phyloP scores from a whole-genome alignment of 2,888 invertebrate genomes.

The Acanthococcus lagerstroemiae region DNA sequence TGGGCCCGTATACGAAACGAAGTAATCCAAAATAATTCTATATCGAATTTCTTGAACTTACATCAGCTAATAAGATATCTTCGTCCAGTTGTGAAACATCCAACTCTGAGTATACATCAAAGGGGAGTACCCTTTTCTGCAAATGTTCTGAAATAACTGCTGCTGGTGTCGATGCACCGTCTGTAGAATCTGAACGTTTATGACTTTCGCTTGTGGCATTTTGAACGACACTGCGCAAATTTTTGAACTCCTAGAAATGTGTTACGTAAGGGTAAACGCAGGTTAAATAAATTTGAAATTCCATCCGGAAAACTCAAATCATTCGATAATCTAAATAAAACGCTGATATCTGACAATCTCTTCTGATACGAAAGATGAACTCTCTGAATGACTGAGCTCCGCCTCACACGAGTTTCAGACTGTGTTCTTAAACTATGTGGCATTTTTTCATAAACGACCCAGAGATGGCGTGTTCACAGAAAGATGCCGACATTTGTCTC shows the following conservation, averaged over 20 bases:
- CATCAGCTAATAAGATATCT: slow-evolving; percentile 41
- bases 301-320: not conserved
- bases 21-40: too few relatives aligned
- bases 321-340: too few relatives aligned
- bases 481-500: too few relatives aligned
- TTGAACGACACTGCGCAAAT: slow-evolving; percentile 48
- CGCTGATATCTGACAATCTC: too few relatives aligned
- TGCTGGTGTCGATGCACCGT: slow-evolving; percentile 40
- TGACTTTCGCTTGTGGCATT: slow-evolving; percentile 45
- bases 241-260: slow-evolving; percentile 54
- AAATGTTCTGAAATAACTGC: slow-evolving; percentile 48
- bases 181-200: slow-evolving; percentile 40
- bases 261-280: slow-evolving; percentile 29
- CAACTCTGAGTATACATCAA: slow-evolving; percentile 62
- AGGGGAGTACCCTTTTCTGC: slow-evolving; percentile 50
- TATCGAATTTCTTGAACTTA: not conserved
- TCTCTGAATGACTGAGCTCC: too few relatives aligned
- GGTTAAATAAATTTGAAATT: not conserved
- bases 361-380: too few relatives aligned
- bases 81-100: slow-evolving; percentile 45
- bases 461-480: too few relatives aligned
- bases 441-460: too few relatives aligned
- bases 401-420: too few relatives aligned
- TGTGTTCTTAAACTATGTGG: too few relatives aligned
- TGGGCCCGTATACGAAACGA: too few relatives aligned